A percentile compares a stretch with the other conserved stretches of the same genome.
Conservation (phyloP, 2,888 invertebrate genomes). For the Plagodis pulveraria region DNA sequence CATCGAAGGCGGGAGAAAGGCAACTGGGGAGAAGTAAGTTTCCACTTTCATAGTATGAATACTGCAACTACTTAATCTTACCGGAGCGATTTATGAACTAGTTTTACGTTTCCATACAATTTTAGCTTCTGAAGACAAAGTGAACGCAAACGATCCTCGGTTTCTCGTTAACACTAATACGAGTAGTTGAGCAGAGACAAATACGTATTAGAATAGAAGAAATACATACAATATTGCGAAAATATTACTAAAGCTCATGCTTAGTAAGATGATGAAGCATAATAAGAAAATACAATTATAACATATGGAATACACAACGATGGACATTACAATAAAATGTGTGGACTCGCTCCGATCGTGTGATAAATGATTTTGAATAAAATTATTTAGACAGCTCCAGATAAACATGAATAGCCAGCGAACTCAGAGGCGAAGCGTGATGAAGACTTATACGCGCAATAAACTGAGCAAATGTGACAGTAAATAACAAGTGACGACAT, state of each 20-base stretch:
- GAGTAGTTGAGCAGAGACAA: constrained; percentile 27
- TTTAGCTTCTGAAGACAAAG: constrained; percentile 18
- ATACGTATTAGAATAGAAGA: constrained; percentile 27
- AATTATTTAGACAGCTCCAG: constrained; percentile 48
- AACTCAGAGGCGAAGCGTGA: constrained; percentile 41
- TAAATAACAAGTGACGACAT: constrained; percentile 56
- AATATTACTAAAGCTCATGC: constrained; percentile 16
- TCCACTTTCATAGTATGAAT: constrained; percentile 25
- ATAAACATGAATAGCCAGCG: constrained; percentile 38
- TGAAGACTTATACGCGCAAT: constrained; percentile 54
- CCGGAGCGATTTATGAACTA: constrained; percentile 23
- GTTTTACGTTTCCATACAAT: constrained; percentile 26
- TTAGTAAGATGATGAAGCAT: constrained; percentile 5
- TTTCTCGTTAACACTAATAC: constrained; percentile 33
- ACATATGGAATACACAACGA: constrained; percentile 18
- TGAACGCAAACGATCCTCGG: constrained; percentile 17
- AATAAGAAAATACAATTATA: constrained; percentile 5
- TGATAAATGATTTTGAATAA: constrained; percentile 46
- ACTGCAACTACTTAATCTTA: constrained; percentile 17
- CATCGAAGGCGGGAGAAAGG: constrained; percentile 39
- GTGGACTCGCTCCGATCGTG: constrained; percentile 32
- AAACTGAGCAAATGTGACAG: constrained; percentile 54
- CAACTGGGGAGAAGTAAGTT: constrained; percentile 33
- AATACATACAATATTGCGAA: constrained; percentile 34
- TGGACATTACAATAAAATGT: constrained; percentile 27